A percentile compares a stretch with the other conserved stretches of the same genome.
Conservation (phyloP, 2,888 invertebrate species). For the Amitus sp. region DNA sequence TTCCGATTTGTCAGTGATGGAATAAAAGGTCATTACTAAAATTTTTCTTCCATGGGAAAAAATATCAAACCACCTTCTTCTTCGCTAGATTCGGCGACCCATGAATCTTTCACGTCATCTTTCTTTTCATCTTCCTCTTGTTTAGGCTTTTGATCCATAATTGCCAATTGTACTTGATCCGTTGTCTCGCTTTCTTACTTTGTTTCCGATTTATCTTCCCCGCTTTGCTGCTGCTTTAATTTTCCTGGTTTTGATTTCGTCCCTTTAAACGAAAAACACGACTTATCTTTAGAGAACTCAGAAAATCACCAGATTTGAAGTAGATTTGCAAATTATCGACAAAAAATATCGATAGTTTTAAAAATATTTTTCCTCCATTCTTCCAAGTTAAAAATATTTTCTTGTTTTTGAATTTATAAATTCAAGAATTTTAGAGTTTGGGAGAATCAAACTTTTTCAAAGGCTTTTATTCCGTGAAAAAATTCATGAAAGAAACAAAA, state of each 20-base stretch:
- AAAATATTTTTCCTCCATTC: no score
- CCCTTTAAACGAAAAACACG: conserved; percentile 68
- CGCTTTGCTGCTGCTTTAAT: conserved; percentile 73
- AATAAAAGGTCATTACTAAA: not conserved
- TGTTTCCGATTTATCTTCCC: conserved; percentile 68
- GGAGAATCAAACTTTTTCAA: no score
- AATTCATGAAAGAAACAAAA: no score
- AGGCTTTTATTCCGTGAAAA: no score
- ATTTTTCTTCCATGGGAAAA: not conserved
- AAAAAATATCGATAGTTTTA: conserved; percentile 25
- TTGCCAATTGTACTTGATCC: conserved; percentile 66
- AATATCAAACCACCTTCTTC: conserved; percentile 56
- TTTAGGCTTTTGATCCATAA: conserved; percentile 68
- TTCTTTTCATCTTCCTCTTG: conserved; percentile 46
- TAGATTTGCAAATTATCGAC: conserved; percentile 9
- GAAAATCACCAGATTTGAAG: no score
- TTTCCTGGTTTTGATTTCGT: conserved; percentile 80
- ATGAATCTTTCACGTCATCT: conserved; percentile 80
- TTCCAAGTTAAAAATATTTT: no score
- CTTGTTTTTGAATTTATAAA: no score
- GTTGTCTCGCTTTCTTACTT: conserved; percentile 56
- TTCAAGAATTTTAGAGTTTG: no score
- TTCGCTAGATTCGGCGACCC: conserved; percentile 82
- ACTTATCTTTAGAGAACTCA: no score
- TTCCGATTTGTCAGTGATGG: conserved; percentile 53